Base-by-base conservation (phyloP, 1,140 invertebrate species). In the Drosophila baimaii region DNA sequence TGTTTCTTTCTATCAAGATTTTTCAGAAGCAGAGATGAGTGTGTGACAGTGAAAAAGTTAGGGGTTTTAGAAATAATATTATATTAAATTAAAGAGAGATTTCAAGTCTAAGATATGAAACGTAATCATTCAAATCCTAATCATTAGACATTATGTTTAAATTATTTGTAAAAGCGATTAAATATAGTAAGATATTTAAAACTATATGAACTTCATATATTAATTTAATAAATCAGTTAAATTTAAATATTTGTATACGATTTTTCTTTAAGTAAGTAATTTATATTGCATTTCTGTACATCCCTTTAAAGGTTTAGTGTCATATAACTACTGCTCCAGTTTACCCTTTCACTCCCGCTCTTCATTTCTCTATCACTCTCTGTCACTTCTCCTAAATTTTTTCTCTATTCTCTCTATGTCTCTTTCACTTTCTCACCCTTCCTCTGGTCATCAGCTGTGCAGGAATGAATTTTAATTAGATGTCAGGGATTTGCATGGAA, bases 381-480 rank as follows among this genome's bases (percentile, higher is more conserved):
- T 29, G 7, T 23, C 21, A 56, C 21, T 56, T 33, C 13, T n/a
- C 6, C 19, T 17, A 17, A 39, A 6, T 37, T 37, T 37, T 33
- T 43, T 23, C 37, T 13, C 15, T 47, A 8, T 33, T 33, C 33
- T 9, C 15, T 21, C 21, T 39, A 2, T 13, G 13, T 10, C 2
- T 6, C 3, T 23, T 1, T 15, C 1, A 0, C 8, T n/a, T 5
- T 19, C 57, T 8, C 6, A 15, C 4, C 17, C 7, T 19, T 8
- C 5, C 0, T 19, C 25, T 25, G 9, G 12, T 17, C 10, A 23
- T 23, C 13, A 49, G 12, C n/a, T 68, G 10, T 46, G 0, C 19
- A 39, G 49, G 33, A 70, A 29, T 49, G 51, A 58, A 58, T 41
- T 54, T 81, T 84, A 85, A 84, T 84, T 84, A 84, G 77, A 73